Evolutionary conservation across 2,888 invertebrate species (phyloP), one percentile per base, ranked within the genome.

Genomic region (Pterostichus madidus): DNA sequence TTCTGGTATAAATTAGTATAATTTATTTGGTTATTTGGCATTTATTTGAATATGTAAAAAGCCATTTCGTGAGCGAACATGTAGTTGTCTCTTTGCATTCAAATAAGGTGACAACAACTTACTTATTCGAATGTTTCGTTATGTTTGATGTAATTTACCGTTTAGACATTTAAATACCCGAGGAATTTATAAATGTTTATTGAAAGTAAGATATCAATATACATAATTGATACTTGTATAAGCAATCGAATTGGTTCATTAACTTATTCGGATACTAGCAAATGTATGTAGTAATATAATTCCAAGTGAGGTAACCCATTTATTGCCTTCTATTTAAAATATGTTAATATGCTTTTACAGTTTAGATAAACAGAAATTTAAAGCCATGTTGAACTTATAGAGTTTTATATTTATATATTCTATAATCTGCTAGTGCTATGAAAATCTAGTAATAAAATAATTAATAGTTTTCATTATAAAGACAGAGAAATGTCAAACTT

Each of bases 21-120:
- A 77, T 56, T 56, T 77, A 77, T 77, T 53, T n/a, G 77, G n/a
- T 59, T 77, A 39, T 53, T 7, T 39, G 35, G 77, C 56, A 77
- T 59, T 77, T 59, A 77, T 77, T 77, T 77, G 77, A 77, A 77
- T 77, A 77, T 77, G 39, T 77, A 77, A 77, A 77, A 59, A 77
- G 75, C 17, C 24, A 52, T 75, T 75, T 52, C 8, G n/a, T 53
- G 52, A 75, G 13, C 52, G 31, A 13, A 75, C 44, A 32, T 75
- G 31, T 49, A n/a, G 49, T 59, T 39, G 59, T 77, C 53, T 76
- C 52, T 10, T 53, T 52, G 59, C 77, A 59, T 75, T 31, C 10
- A 75, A 75, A 75, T 75, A 11, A 75, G 32, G 13, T 64, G 35
- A 61, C 35, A 64, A 52, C 13, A 52, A 64, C 39, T 61, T 61